Conservation (phyloP, 2,888 invertebrate genomes). For the Sthenelais limicola region DNA sequence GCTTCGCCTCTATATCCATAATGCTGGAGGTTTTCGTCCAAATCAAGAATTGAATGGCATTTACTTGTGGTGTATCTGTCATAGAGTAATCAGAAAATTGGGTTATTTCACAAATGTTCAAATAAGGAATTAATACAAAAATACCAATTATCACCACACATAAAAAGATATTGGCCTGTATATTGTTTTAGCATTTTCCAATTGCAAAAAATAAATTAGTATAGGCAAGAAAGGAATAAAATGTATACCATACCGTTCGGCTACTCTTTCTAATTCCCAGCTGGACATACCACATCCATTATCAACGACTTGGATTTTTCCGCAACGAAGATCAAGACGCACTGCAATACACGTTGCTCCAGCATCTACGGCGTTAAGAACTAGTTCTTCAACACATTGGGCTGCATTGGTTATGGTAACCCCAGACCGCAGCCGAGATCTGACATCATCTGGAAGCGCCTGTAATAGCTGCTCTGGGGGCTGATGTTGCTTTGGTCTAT, state of each 20-base stretch:
- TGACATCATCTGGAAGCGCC: no score
- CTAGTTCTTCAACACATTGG: conserved; percentile 80
- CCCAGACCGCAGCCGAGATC: conserved; percentile 76
- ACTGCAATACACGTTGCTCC: conserved; percentile 81
- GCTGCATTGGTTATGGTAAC: conserved; percentile 76
- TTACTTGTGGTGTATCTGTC: conserved; percentile 79
- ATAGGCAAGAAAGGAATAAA: not conserved
- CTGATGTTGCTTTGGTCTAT: no score
- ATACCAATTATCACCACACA: not conserved
- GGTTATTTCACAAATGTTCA: not conserved
- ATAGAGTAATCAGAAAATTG: conserved; percentile 1
- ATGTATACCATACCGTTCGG: conserved; percentile 73
- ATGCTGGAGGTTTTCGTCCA: conserved; percentile 75
- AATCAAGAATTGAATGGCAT: conserved; percentile 75
- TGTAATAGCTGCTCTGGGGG: no score
- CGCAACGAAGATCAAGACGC: conserved; percentile 77
- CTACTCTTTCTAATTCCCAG: conserved; percentile 76
- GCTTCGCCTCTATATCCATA: conserved; percentile 83
- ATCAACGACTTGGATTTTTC: conserved; percentile 82
- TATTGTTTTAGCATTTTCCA: not conserved
- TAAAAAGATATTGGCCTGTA: not conserved
- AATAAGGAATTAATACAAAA: not conserved
- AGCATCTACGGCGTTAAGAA: conserved; percentile 81
- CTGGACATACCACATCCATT: conserved; percentile 81
- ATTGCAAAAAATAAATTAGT: not conserved